A percentile compares a stretch with the other conserved stretches of the same genome.
Evolutionary conservation across 2,113 vertebrate genomes (phyloP).

Genomic region (Pachyramphus minor): DNA sequence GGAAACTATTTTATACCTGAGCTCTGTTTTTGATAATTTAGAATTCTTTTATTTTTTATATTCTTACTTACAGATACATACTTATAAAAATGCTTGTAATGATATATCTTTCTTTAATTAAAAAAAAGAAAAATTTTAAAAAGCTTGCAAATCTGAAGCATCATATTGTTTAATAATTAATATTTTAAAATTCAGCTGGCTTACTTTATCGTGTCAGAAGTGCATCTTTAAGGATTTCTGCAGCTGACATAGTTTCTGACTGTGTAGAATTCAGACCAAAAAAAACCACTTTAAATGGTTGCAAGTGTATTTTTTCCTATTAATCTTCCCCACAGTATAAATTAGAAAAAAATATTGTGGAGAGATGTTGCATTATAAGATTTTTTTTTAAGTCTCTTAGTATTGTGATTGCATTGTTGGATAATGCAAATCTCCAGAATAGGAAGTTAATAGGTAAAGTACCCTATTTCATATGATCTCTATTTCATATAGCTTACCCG

Average conservation of each 20-base stretch:
- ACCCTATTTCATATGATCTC: neutral
- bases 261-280: neutral
- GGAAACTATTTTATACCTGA: neutral
- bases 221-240: neutral
- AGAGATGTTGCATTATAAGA: neutral
- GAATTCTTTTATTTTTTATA: neutral
- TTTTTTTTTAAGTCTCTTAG: neutral
- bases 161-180: neutral
- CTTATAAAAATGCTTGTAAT: neutral
- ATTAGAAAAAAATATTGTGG: neutral
- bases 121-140: neutral
- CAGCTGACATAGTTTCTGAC: neutral
- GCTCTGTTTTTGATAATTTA: neutral
- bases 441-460: neutral
- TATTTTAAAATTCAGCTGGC: neutral
- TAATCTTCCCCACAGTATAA: neutral
- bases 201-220: constrained; percentile 5
- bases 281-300: neutral
- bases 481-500: neutral
- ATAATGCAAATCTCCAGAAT: neutral
- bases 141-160: neutral
- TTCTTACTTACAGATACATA: neutral
- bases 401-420: neutral
- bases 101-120: neutral
- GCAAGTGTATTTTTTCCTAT: neutral